Base-by-base conservation (phyloP, 1,140 invertebrate species). In the Drosophila seguyi region DNA sequence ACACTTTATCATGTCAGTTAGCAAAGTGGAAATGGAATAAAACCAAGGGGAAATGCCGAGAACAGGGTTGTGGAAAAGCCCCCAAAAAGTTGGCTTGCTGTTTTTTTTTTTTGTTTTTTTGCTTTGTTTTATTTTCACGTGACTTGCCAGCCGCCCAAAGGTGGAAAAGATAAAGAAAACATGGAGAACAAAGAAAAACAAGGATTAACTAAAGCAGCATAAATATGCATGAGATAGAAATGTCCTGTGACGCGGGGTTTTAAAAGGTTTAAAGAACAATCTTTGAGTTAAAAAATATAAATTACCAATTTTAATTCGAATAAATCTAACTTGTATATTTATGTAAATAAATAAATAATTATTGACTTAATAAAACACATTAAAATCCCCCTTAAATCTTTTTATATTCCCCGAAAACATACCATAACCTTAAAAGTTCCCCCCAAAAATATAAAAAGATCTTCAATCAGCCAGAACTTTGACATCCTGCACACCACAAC, bases 1-100 rank as follows among this genome's bases (percentile, higher is more conserved):
- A 88, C 83, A 87, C 84, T 87, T 87, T 88, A 88, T 87, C 83
- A 87, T 87, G 83, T 84, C 83, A 88, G 80, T 80, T 84, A 62
- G 83, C 80, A 77, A 67, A 83, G 84, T 88, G 84, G 59, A 69
- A 77, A 77, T 77, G 74, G 73, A 72, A 69, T 60, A 77, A 78
- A 60, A 77, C 57, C 52, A 36, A 47, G 25, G 25, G 47, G 47
- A 53, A 50, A 53, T 60, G 61, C 42, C 8, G 22, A 47, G 38
- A 62, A 6, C 16, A 20, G 16, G 29, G 10, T 50, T 13, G 18
- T 45, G 39, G 27, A 18, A 56, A 50, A 47, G 31, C 39, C 47
- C 45, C 59, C 39, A 25, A 53, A 56, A 44, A 55, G 42, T 34
- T 50, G 44, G 36, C 25, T 25, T 25, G 2, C 25, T 2, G 2